Evolutionary conservation across 2,113 vertebrate genomes (phyloP).

Genomic region (Suncus etruscus): DNA sequence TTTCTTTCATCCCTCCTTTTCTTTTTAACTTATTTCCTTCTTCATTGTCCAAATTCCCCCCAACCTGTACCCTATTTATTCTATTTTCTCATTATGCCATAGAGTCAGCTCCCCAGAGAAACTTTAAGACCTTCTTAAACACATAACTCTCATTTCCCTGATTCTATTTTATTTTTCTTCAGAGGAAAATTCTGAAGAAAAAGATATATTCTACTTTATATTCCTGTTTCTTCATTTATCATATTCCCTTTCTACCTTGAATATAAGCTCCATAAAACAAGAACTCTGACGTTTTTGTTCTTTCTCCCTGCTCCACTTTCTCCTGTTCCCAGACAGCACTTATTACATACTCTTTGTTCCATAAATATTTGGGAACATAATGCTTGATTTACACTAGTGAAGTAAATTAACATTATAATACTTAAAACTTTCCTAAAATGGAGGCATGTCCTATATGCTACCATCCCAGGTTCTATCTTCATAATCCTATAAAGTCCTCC

Average conservation of each 20-base stretch:
- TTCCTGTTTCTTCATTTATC: not conserved
- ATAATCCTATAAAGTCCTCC: no score
- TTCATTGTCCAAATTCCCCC: not conserved
- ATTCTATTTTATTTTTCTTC: not conserved
- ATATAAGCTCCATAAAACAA: not conserved
- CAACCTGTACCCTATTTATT: not conserved
- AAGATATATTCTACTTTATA: not conserved
- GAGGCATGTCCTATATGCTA: no score
- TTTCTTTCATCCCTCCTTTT: no score
- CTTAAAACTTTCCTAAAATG: not conserved
- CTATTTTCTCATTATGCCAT: not conserved
- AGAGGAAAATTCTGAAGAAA: not conserved
- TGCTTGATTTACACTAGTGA: not conserved
- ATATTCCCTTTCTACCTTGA: not conserved
- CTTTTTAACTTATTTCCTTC: not conserved
- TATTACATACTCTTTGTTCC: not conserved
- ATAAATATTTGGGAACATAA: not conserved
- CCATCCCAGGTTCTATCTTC: no score
- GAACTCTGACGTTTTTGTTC: not conserved
- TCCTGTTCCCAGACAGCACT: not conserved
- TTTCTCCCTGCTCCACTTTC: no score
- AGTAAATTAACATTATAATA: not conserved
- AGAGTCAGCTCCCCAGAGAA: not conserved
- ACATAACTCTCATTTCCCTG: not conserved
- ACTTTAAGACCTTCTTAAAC: not conserved